Conservation (phyloP, 1,140 invertebrate genomes). For the Microplitis mediator region DNA sequence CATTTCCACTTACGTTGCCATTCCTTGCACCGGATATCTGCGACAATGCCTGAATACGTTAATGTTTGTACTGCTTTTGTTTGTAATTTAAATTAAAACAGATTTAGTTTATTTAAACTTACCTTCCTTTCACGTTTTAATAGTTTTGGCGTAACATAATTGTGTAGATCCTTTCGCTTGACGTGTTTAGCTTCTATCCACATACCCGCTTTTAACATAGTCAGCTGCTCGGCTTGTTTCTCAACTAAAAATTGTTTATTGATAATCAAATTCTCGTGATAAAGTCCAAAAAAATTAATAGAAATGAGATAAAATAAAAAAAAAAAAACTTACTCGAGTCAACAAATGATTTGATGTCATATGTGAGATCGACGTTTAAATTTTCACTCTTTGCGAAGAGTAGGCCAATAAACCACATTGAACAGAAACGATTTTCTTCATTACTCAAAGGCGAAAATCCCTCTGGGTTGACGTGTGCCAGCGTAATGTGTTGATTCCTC, state of each 20-base stretch:
- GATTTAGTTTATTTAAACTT: neutral
- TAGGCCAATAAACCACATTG: slow-evolving; percentile 97
- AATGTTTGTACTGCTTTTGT: neutral
- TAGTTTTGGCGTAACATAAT: slow-evolving; percentile 75
- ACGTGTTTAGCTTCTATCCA: slow-evolving; percentile 82
- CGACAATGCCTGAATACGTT: slow-evolving; percentile 7
- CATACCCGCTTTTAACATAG: slow-evolving; percentile 88
- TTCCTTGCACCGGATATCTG: slow-evolving; percentile 48
- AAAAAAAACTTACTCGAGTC: slow-evolving; percentile 66
- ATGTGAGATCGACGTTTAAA: slow-evolving; percentile 90
- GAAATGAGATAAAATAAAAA: slow-evolving; percentile 56
- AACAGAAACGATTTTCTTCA: slow-evolving; percentile 64
- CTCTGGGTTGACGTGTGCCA: slow-evolving; percentile 95
- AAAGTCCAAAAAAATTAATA: slow-evolving; percentile 33
- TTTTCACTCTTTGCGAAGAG: slow-evolving; percentile 86
- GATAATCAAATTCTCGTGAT: neutral
- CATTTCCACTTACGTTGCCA: slow-evolving; percentile 46
- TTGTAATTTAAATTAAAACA: neutral
- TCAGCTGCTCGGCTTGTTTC: slow-evolving; percentile 70
- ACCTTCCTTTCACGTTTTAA: slow-evolving; percentile 73
- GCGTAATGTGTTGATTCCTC: slow-evolving; percentile 85
- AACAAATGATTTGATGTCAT: slow-evolving; percentile 88
- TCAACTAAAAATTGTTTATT: slow-evolving; percentile 65
- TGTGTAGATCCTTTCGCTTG: slow-evolving; percentile 74
- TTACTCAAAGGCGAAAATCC: slow-evolving; percentile 69